Evolutionary conservation across 2,888 invertebrate species (phyloP), one percentile per base, ranked within the genome.

Genomic region (Choristoneura rosaceana): DNA sequence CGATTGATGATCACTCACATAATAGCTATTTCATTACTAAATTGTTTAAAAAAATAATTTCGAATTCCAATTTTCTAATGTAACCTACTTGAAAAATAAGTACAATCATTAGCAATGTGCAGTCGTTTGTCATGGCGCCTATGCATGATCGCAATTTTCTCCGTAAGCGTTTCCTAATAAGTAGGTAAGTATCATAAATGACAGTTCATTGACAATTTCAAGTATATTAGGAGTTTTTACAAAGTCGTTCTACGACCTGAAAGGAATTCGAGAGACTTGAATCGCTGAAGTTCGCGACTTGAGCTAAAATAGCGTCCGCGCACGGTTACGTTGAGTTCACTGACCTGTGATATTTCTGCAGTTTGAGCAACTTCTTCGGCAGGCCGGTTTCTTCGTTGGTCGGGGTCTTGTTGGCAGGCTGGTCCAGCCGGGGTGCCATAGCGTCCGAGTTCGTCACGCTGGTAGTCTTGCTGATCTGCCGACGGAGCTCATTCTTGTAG

Each of bases 391-490:
- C 94, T 45, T 94, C 94, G 67, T 75, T 85, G 76, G 87, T 87
- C 10, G 84, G 85, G 14, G 84, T 79, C 76, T 89, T 90, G 69
- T 83, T 81, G 14, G 84, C 80, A 14, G 87, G 80, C 77, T 92
- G 93, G 75, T 94, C 94, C 65, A 94, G 87, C 69, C 94, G 90
- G 0, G 94, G 92, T 14, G 92, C 91, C 90, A 95, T 95, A 33
- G 95, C 94, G 81, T 95, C 95, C 67, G 95, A 95, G 83, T 95
- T 95, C 14, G 95, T 94, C 62, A 94, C 94, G 82, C 95, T 95
- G 17, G 95, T 94, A 0, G 95, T 95, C 87, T 95, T 95, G 87
- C 95, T 95, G 77, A 95, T 95, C 74, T 93, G 91, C 75, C 94
- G 88, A 79, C 92, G 90, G 68, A 94, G 81, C 79, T 94, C 94